These are phyloP conservation scores for Tridacna crocea DNA, from an alignment of 2,888 invertebrate genomes.

Conservation along the genomic window DNA sequence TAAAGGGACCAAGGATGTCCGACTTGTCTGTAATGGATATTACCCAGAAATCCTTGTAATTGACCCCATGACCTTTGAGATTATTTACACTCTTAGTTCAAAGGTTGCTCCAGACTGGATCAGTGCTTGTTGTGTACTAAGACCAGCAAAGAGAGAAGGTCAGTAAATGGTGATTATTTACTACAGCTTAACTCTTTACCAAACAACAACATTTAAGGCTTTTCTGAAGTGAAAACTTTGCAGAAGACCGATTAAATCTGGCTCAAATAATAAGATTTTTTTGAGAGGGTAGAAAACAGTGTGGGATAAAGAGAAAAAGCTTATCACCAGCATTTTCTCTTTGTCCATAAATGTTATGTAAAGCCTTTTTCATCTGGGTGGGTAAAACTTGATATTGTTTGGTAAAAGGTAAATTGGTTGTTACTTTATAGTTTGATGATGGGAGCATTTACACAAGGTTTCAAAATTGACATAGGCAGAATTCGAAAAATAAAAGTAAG, in stretches of 20 bases:
- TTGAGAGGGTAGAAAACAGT: neutral
- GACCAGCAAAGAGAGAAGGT: slow-evolving; percentile 89
- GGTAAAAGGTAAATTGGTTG: too few species aligned
- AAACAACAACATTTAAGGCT: neutral
- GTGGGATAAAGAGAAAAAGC: neutral
- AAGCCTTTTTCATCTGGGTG: neutral
- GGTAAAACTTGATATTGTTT: neutral
- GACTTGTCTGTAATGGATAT: slow-evolving; percentile 97
- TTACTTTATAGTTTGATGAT: too few species aligned
- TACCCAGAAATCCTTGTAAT: slow-evolving; percentile 98
- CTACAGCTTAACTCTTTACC: too few species aligned
- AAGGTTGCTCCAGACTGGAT: slow-evolving; percentile 99
- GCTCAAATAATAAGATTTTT: too few species aligned
- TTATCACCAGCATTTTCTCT: neutral
- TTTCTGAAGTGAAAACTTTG: neutral
- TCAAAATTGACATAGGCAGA: too few species aligned
- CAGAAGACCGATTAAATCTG: neutral
- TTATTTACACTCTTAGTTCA: slow-evolving; percentile 95
- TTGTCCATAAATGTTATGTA: neutral
- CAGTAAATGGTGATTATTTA: slow-evolving; percentile 6
- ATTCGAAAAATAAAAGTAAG: too few species aligned
- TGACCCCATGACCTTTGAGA: slow-evolving; percentile 97
- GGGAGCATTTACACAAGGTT: too few species aligned
- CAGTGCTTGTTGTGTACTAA: slow-evolving; percentile 94
- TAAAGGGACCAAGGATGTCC: slow-evolving; percentile 90